These are phyloP conservation scores for Leptatherina wallacei DNA, from an alignment of 2,797 vertebrate species.

Conservation along the genomic window DNA sequence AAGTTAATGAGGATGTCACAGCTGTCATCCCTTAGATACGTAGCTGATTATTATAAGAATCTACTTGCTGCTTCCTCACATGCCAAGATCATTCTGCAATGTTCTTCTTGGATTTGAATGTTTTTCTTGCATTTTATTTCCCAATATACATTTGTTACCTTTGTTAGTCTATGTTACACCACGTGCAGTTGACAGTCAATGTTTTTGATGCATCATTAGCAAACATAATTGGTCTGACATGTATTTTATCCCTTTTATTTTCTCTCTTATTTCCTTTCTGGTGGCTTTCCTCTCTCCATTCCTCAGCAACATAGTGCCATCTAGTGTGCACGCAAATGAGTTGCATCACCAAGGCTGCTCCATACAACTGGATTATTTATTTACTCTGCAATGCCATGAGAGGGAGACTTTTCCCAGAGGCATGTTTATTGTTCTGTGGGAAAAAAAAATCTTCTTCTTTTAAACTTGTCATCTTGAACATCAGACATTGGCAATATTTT, in stretches of 20 bases:
- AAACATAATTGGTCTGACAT: constrained; percentile 19
- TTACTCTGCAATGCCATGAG: constrained; percentile 41
- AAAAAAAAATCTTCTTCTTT: constrained; percentile 10
- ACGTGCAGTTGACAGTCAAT: constrained; percentile 10
- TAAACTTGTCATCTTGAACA: background rate
- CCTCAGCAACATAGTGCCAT: constrained; percentile 66
- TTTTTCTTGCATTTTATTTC: background rate
- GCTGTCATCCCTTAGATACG: constrained; percentile 43
- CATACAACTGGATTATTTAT: constrained; percentile 50
- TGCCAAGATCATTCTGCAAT: background rate
- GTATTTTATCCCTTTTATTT: constrained; percentile 9
- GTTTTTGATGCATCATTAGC: constrained; percentile 18
- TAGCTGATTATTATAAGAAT: constrained; percentile 46
- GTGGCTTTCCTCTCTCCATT: constrained; percentile 4
- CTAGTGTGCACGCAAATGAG: constrained; percentile 59
- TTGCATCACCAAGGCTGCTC: constrained; percentile 40
- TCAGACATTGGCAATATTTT: constrained; percentile 2
- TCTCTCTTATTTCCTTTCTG: background rate
- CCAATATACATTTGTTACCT: background rate
- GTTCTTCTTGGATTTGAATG: background rate
- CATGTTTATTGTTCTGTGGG: constrained; percentile 39
- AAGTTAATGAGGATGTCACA: constrained; percentile 64
- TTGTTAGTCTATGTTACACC: background rate
- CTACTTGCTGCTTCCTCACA: constrained; percentile 9
- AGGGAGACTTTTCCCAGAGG: constrained; percentile 41